Percentiles rank a stretch among this genome's conserved stretches.
Evolutionary conservation across 2,888 invertebrate genomes (phyloP).

Genomic region (Ectemnius cavifrons): DNA sequence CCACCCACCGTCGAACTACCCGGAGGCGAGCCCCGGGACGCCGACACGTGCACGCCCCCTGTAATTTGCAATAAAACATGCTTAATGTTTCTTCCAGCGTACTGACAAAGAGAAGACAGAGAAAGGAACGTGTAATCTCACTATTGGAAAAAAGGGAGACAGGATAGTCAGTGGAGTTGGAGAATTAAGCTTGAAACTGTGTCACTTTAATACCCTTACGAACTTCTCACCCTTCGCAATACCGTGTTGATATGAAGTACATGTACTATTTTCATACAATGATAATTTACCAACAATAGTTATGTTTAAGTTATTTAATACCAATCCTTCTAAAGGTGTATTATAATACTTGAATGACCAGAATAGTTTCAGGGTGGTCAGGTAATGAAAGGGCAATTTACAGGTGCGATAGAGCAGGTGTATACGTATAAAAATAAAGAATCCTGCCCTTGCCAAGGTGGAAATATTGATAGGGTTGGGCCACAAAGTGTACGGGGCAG

Average conservation of each 20-base stretch:
- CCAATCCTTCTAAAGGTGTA: no score
- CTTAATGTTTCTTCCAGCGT: background rate
- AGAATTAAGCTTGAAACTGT: no score
- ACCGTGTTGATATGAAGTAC: no score
- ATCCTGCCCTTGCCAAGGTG: slow-evolving; percentile 29
- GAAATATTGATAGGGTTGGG: slow-evolving; percentile 61
- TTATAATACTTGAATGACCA: no score
- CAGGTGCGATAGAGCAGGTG: slow-evolving; percentile 53
- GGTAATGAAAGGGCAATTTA: slow-evolving; percentile 57
- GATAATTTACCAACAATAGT: no score
- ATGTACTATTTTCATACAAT: no score
- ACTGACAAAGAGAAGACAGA: background rate
- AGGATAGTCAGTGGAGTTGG: no score
- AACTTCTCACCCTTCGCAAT: no score
- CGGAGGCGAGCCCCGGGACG: slow-evolving; percentile 76
- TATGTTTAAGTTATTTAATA: no score
- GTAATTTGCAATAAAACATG: slow-evolving; percentile 27
- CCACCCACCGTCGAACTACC: slow-evolving; percentile 70
- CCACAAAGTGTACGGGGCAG: slow-evolving; percentile 57
- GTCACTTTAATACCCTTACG: no score
- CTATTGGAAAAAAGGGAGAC: no score
- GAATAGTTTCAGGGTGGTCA: slow-evolving; percentile 15
- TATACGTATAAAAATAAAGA: background rate
- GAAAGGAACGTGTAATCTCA: no score
- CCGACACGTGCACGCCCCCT: slow-evolving; percentile 76